Base-by-base conservation (phyloP, 2,113 vertebrate species). In the Colius striatus region DNA sequence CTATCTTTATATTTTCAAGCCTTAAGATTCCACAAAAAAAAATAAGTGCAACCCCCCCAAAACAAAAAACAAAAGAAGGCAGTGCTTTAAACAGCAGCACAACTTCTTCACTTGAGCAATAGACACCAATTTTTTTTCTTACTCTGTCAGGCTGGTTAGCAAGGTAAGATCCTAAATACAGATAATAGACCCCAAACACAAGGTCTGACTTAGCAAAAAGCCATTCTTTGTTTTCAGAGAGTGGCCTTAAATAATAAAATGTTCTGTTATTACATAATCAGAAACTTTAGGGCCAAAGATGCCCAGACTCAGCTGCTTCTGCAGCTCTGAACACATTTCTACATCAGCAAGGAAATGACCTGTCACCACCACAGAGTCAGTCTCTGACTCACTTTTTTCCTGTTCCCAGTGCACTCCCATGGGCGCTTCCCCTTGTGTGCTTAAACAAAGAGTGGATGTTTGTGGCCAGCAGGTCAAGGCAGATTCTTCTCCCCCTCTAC, bases 361-460 rank as follows among this genome's bases (percentile, higher is more conserved):
- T 14, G 25, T 47, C 50, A 53, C 50, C 70, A 41, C 43, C 51
- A 57, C 1, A 1, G 23, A 32, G 29, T 17, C 36, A 26, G 62
- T 53, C 7, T 26, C 45, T 57, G 43, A 9, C 38, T 65, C 29
- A 18, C 43, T 54, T n/a, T 14, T 50, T 15, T 30, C 66, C 27
- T 19, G 23, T 47, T 55, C 50, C 62, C 1, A 1, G 7, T 11
- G 26, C 43, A 2, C 16, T 62, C 29, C 47, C 66, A 23, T 0
- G 7, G 72, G 50, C 0, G 2, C 57, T 45, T 13, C 10, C 34
- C 9, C 1, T 27, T 0, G 1, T 15, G 7, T 6, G 2, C 11
- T 67, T 36, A 45, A 71, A 38, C 32, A 32, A 51, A 18, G 5
- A 23, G 71, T 3, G 3, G 45, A 29, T 14, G 45, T 15, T 9